Conservation (phyloP, 2,888 invertebrate species). For the Fragum whitleyi region DNA sequence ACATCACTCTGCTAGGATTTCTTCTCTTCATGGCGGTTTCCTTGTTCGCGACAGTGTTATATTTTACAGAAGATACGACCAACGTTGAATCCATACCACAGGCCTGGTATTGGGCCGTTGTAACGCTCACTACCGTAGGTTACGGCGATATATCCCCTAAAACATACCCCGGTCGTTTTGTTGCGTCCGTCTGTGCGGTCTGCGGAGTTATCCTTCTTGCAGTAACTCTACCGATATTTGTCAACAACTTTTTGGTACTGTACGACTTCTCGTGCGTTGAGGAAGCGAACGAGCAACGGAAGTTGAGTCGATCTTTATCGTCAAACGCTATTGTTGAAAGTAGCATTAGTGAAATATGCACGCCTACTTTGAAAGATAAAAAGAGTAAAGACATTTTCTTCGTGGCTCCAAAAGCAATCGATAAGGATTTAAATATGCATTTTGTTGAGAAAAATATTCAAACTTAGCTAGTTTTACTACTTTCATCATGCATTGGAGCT, state of each 20-base stretch:
- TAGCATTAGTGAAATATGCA: background rate
- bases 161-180: constrained; percentile 42
- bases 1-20: constrained; percentile 41
- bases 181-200: constrained; percentile 53
- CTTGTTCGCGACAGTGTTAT: constrained; percentile 52
- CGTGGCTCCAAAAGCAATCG: background rate
- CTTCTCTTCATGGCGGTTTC: constrained; percentile 48
- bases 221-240: constrained; percentile 59
- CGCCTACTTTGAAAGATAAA: background rate
- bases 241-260: constrained; percentile 60
- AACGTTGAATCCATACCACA: constrained; percentile 49
- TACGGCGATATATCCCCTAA: constrained; percentile 63
- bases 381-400: background rate
- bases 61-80: constrained; percentile 40
- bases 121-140: constrained; percentile 67
- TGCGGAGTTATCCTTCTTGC: constrained; percentile 59
- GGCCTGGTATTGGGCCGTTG: constrained; percentile 64
- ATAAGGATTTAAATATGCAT: background rate
- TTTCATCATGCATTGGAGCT: too few relatives aligned
- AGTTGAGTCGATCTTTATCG: background rate
- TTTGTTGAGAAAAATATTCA: background rate
- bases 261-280: constrained; percentile 54
- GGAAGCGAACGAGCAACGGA: constrained; percentile 28
- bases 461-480: too few relatives aligned
- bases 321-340: background rate